These are phyloP conservation scores for Arge pagana DNA, from an alignment of 2,888 invertebrate species.

Conservation along the genomic window DNA sequence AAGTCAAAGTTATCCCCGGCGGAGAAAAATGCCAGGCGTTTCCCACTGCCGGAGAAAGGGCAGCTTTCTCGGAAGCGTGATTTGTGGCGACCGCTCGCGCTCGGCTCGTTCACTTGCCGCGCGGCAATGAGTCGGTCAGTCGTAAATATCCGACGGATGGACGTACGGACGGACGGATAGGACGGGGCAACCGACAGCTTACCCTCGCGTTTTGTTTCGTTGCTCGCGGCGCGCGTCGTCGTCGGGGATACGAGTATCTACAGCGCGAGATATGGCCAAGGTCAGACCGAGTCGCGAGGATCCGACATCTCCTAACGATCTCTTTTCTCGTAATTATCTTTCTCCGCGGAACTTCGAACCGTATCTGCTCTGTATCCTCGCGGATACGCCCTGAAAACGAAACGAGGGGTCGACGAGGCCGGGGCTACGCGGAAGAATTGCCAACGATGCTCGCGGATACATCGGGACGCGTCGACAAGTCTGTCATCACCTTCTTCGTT, in stretches of 20 bases:
- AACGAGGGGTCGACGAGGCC: no score
- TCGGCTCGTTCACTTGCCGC: conserved; percentile 50
- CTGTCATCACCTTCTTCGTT: no score
- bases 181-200: conserved; percentile 30
- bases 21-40: conserved; percentile 59
- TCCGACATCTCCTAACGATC: conserved; percentile 2
- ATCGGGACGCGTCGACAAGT: no score
- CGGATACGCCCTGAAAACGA: no score
- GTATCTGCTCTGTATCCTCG: no score
- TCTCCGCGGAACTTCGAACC: no score
- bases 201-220: background rate
- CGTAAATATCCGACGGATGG: conserved; percentile 52
- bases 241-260: no score
- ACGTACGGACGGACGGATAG: conserved; percentile 32
- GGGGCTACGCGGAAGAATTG: no score
- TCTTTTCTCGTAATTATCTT: conserved; percentile 7
- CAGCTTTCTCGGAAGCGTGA: conserved; percentile 52
- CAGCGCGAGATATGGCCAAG: no score
- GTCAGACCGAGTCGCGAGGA: conserved; percentile 1
- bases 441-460: no score
- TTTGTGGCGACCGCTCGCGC: conserved; percentile 56
- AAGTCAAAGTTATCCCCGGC: conserved; percentile 58
- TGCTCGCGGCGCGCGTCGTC: background rate
- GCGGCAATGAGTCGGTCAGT: conserved; percentile 58
- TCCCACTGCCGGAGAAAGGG: conserved; percentile 57